Evolutionary conservation across 2,888 invertebrate genomes (phyloP).

Genomic region (Serripes groenlandicus): DNA sequence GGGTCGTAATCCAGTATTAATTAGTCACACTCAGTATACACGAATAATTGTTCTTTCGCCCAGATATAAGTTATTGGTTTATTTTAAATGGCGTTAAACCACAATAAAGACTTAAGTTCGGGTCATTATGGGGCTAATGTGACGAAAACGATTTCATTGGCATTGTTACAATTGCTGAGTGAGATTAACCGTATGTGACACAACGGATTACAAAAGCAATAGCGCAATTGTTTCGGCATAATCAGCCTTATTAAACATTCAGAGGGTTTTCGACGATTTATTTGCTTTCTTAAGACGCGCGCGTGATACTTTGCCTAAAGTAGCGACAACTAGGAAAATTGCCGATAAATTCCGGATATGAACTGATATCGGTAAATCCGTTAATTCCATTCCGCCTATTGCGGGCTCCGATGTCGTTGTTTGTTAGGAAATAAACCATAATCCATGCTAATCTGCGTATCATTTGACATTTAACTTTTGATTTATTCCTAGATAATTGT

Average conservation of each 20-base stretch:
- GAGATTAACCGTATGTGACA: no score
- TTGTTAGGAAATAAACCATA: conserved; percentile 14
- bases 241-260: not conserved
- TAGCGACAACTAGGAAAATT: conserved; percentile 15
- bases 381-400: not conserved
- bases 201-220: no score
- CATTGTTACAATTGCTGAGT: no score
- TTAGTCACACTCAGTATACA: no score
- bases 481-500: not conserved
- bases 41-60: no score
- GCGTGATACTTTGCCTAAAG: conserved; percentile 9
- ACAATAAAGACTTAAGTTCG: no score
- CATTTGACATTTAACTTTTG: conserved; percentile 6
- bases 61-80: no score
- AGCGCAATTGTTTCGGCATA: not conserved
- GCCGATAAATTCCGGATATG: conserved; percentile 13
- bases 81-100: no score
- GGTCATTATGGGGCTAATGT: no score
- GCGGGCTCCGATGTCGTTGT: not conserved
- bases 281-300: conserved; percentile 9
- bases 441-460: conserved; percentile 2
- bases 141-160: no score
- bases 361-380: conserved; percentile 9
- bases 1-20: no score
- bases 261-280: not conserved